A percentile compares a stretch with the other conserved stretches of the same genome.
phyloP scores from a whole-genome alignment of 2,888 invertebrate species.

The Cryptus viduatorius region DNA sequence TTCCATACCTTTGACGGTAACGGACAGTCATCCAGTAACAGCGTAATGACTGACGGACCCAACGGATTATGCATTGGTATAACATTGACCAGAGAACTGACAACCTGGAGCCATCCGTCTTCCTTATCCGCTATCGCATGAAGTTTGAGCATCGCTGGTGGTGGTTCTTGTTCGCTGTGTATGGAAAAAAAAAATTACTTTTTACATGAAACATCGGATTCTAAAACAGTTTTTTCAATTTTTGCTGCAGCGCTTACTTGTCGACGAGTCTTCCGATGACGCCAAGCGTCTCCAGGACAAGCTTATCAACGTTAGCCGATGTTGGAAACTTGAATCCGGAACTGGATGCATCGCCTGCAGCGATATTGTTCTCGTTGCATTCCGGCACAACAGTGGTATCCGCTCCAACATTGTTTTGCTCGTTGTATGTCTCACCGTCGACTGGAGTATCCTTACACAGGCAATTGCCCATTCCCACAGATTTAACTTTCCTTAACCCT shows the following conservation, averaged over 20 bases:
- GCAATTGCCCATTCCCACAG: conserved; percentile 90
- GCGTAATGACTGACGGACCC: conserved; percentile 95
- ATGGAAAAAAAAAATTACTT: conserved; percentile 19
- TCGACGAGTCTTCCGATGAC: conserved; percentile 94
- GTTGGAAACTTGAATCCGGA: conserved; percentile 81
- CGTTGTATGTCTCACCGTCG: conserved; percentile 85
- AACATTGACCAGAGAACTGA: conserved; percentile 92
- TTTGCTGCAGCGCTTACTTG: conserved; percentile 87
- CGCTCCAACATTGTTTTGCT: conserved; percentile 75
- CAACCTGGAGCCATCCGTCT: conserved; percentile 96
- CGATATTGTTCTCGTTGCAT: conserved; percentile 77
- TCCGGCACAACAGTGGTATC: conserved; percentile 80
- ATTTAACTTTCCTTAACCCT: conserved; percentile 44
- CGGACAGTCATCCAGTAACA: conserved; percentile 96
- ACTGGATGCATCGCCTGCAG: conserved; percentile 74
- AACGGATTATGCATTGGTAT: conserved; percentile 94
- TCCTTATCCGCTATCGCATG: conserved; percentile 95
- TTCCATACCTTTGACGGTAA: conserved; percentile 91
- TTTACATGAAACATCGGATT: background rate
- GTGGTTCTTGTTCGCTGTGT: conserved; percentile 94
- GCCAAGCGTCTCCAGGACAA: conserved; percentile 92
- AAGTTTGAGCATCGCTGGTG: conserved; percentile 92
- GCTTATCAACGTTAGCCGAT: conserved; percentile 88
- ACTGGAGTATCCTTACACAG: conserved; percentile 90
- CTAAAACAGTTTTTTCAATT: background rate